A percentile compares a stretch with the other conserved stretches of the same genome.
Conservation (phyloP, 2,113 vertebrate species). For the Equus przewalskii region DNA sequence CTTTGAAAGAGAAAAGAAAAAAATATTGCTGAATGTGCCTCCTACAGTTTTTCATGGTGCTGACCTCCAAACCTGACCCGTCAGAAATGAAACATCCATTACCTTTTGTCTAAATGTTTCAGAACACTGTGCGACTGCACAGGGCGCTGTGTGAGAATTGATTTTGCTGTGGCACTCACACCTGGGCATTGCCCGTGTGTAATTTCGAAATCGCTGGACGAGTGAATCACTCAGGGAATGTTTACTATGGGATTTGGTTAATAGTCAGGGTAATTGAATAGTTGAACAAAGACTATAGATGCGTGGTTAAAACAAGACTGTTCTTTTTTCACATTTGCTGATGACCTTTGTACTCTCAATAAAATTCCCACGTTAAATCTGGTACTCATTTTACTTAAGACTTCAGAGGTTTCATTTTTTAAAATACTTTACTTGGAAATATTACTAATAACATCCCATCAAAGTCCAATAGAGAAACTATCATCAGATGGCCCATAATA, state of each 20-base stretch:
- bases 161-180: slow-evolving; percentile 43
- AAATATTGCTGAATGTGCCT: neutral
- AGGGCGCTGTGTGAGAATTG: slow-evolving; percentile 23
- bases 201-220: slow-evolving; percentile 58
- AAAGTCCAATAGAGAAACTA: neutral
- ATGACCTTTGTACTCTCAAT: neutral
- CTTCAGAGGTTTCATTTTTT: neutral
- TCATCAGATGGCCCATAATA: neutral
- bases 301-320: neutral
- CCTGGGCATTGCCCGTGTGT: neutral
- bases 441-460: neutral
- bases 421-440: neutral
- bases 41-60: slow-evolving; percentile 40
- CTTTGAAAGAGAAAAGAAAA: slow-evolving; percentile 57
- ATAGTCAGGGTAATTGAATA: neutral
- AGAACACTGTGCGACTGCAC: slow-evolving; percentile 34
- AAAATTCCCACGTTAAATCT: neutral
- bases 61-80: slow-evolving; percentile 56
- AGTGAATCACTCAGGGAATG: slow-evolving; percentile 28
- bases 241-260: slow-evolving; percentile 47
- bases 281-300: neutral
- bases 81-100: slow-evolving; percentile 46
- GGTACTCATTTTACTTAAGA: slow-evolving; percentile 8
- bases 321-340: neutral
- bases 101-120: slow-evolving; percentile 62